Evolutionary conservation across 1,140 invertebrate species (phyloP).

Genomic region (Caenorhabditis tropicalis): DNA sequence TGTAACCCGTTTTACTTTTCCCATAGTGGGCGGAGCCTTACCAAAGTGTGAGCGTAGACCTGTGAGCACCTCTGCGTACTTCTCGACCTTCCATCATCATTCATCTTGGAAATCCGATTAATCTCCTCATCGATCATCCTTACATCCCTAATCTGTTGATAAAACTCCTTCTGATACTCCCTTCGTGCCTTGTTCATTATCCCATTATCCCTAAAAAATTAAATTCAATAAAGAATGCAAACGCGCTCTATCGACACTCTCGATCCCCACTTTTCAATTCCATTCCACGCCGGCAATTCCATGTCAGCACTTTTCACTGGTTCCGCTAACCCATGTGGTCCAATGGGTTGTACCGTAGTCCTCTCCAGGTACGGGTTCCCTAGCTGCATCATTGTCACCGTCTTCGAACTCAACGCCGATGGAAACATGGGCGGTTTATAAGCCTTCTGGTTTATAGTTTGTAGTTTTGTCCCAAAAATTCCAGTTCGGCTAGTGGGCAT

Average conservation of each 20-base stretch:
- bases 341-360: background rate
- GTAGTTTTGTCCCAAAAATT: background rate
- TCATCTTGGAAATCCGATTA: background rate
- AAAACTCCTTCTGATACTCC: slow-evolving; percentile 31
- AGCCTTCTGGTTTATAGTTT: background rate
- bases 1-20: background rate
- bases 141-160: slow-evolving; percentile 9
- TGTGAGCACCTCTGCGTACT: background rate
- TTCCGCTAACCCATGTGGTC: slow-evolving; percentile 5
- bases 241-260: background rate
- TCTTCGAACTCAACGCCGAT: background rate
- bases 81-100: background rate
- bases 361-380: background rate
- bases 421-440: slow-evolving; percentile 20
- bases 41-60: slow-evolving; percentile 25
- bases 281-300: slow-evolving; percentile 34
- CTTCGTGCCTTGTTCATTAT: background rate
- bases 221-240: background rate
- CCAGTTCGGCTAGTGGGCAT: background rate
- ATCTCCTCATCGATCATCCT: slow-evolving; percentile 8
- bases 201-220: background rate
- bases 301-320: background rate
- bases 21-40: too few relatives aligned
- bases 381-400: background rate
- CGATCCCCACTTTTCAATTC: background rate